Base-by-base conservation (phyloP, 2,888 invertebrate species). In the Oligia strigilis region DNA sequence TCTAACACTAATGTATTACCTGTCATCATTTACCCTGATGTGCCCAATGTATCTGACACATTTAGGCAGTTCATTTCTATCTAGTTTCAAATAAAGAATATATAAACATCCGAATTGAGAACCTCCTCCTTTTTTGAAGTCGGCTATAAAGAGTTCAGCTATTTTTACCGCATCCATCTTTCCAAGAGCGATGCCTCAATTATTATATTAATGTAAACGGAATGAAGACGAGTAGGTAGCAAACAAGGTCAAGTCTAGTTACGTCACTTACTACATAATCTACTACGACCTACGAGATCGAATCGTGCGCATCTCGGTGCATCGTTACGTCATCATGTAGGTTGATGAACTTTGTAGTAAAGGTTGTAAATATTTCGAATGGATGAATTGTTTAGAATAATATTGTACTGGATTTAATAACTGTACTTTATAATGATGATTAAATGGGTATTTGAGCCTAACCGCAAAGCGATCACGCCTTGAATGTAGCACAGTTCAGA, bases 271-370 rank as follows among this genome's bases (percentile, higher is more conserved):
- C 77, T 82, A 82, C 88, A 75, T 80, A 73, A 81, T 75, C 71
- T 84, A 85, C 87, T 83, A 83, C 71, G 65, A 80, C 69, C 85
- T 69, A 78, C 83, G 85, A 86, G 88, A 90, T 86, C 83, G 75
- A 91, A 91, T 92, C 91, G 83, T 74, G 92, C 92, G 91, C 93
- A 93, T 93, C 93, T 89, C 86, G 52, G 80, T 91, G 86, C 86
- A 86, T 80, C 80, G 29, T 86, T 77, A 82, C 81, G 78, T 87
- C 77, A 89, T 71, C 69, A 55, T 70, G 36, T 78, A 84, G 87
- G 79, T 80, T 80, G 78, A 82, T 87, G 87, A 86, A 87, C 83
- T 80, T 72, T 64, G 62, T 69, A 67, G 74, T 81, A 84, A 76
- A 75, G 73, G 75, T 75, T 67, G 78, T 80, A 69, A 75, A 73